Conservation (phyloP, 2,888 invertebrate genomes). For the Leptogaster cylindrica region DNA sequence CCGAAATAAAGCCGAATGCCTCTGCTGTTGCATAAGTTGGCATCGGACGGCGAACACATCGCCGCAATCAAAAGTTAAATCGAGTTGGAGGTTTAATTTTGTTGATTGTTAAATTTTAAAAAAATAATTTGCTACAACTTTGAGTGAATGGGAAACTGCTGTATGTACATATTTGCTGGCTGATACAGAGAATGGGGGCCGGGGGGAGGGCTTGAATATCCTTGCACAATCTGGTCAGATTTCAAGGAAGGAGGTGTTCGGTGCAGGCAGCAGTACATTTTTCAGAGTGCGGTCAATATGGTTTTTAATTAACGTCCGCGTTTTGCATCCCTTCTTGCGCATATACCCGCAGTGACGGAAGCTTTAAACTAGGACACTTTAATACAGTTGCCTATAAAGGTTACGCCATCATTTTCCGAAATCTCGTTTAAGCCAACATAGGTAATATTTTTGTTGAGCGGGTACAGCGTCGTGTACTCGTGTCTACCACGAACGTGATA, state of each 20-base stretch:
- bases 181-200: neutral
- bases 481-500: neutral
- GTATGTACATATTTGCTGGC: constrained; percentile 1
- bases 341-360: neutral
- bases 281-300: constrained; percentile 12
- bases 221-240: neutral
- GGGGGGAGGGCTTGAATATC: neutral
- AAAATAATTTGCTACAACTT: constrained; percentile 37
- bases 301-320: constrained; percentile 4
- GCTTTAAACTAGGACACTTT: neutral
- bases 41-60: neutral
- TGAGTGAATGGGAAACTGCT: constrained; percentile 16
- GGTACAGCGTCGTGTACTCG: neutral
- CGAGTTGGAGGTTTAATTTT: constrained; percentile 37
- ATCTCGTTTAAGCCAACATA: neutral
- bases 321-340: neutral
- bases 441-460: neutral
- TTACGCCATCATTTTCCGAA: neutral
- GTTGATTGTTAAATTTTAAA: constrained; percentile 31
- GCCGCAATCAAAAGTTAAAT: constrained; percentile 37
- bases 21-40: neutral
- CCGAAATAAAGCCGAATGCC: neutral
- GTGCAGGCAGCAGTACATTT: neutral
- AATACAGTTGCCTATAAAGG: neutral
- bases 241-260: neutral